phyloP scores from a whole-genome alignment of 1,140 invertebrate genomes.

The Halesus radiatus region DNA sequence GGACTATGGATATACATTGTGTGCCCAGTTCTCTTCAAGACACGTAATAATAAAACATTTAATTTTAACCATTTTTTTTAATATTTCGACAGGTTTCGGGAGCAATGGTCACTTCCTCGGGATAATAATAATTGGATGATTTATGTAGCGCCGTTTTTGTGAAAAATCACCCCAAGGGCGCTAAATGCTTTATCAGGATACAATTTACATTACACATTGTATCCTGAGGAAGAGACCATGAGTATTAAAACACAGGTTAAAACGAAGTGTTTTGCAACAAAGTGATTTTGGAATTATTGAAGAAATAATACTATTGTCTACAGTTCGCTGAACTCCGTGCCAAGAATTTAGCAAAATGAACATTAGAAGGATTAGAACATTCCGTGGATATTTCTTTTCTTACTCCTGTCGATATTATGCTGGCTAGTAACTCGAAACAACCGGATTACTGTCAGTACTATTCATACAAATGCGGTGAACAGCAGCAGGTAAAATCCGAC shows the following conservation, averaged over 20 bases:
- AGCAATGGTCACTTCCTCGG: no score
- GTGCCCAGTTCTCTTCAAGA: neutral
- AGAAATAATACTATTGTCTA: neutral
- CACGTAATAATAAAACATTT: neutral
- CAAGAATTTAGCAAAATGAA: neutral
- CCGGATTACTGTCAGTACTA: neutral
- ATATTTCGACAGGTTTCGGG: no score
- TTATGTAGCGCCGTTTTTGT: no score
- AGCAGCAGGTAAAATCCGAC: neutral
- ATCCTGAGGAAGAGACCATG: no score
- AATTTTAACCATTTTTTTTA: no score
- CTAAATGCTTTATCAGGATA: no score
- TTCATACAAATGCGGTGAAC: neutral
- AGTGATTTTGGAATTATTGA: no score
- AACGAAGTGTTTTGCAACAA: no score
- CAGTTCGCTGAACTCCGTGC: conserved; percentile 13
- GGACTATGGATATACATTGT: neutral
- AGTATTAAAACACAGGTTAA: no score
- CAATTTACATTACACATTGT: no score
- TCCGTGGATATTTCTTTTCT: neutral
- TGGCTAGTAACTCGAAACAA: neutral
- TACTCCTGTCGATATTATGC: neutral
- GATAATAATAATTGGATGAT: no score
- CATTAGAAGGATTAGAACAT: neutral
- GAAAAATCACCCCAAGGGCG: no score